These are phyloP conservation scores for Rhagoletis pomonella DNA, from an alignment of 1,140 invertebrate species.

Conservation along the genomic window DNA sequence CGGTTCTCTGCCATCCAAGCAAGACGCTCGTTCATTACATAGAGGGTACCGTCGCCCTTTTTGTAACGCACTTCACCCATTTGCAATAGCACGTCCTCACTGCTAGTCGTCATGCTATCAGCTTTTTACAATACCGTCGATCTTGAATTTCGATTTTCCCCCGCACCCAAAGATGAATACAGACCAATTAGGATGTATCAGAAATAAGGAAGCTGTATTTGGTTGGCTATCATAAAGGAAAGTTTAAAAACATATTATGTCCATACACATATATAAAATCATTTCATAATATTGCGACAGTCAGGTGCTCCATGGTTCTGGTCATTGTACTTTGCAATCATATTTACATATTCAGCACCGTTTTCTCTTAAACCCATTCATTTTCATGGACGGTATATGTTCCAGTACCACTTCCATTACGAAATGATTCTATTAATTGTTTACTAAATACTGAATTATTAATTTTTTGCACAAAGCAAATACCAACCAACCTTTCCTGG, in stretches of 20 bases:
- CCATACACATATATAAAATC: not conserved
- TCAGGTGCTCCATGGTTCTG: not conserved
- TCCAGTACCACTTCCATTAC: not conserved
- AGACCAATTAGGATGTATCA: no score
- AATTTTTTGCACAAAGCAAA: not conserved
- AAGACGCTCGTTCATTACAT: conserved; percentile 95
- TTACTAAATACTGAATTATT: not conserved
- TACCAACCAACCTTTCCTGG: not conserved
- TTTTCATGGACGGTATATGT: not conserved
- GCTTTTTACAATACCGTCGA: no score
- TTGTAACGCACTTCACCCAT: conserved; percentile 94
- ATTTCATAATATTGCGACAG: not conserved
- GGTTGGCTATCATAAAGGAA: not conserved
- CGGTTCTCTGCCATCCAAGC: conserved; percentile 96
- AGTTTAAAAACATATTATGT: not conserved
- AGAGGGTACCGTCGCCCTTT: conserved; percentile 96
- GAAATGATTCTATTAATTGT: not conserved
- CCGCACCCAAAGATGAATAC: no score
- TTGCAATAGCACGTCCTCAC: conserved; percentile 94
- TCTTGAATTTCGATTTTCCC: no score
- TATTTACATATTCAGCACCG: not conserved
- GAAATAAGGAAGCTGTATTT: not conserved
- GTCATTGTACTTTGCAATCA: not conserved
- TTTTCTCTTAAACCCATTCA: not conserved
- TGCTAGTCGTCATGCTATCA: conserved; percentile 70